Base-by-base conservation (phyloP, 2,113 vertebrate genomes). In the Puntigrus tetrazona region DNA sequence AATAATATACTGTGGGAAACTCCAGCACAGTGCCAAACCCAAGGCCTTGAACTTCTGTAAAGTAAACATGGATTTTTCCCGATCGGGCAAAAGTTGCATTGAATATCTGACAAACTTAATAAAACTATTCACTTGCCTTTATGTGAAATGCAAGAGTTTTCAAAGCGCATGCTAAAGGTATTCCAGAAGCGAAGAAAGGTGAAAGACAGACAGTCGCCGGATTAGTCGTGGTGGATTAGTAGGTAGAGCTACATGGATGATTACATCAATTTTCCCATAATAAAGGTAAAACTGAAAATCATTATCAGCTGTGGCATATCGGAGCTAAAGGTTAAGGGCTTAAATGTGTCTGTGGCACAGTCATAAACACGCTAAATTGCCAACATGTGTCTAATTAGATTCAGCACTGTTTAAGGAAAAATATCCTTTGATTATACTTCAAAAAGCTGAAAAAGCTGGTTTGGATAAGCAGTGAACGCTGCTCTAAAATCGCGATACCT, bases 1-100 rank as follows among this genome's bases (percentile, higher is more conserved):
- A 84, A 80, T 45, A 57, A 72, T 84, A 87, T 84, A 82, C 86
- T 81, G 70, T 87, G 86, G 78, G 81, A 87, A 80, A 81, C 43
- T 50, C 27, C 47, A 81, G 86, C 45, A 6, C 45, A 45, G 7
- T n/a, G 57, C 59, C 70, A 69, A 73, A 76, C 77, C 69, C 63
- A 41, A 45, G 73, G 70, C 45, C 83, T 75, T 84, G 47, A 84
- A 77, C 82, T 61, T 70, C 34, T 70, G 45, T 55, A 36, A 50
- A 82, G 43, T 69, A 5, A 84, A 77, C 86, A 70, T 70, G 41
- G 50, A 69, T 52, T 82, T 70, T 84, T 83, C 47, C 72, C 22
- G 5, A 75, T 70, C 63, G 47, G 57, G 38, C 78, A 50, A 47
- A n/a, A n/a, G n/a, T 9, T 5, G 41, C 5, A 67, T 34, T 61